Evolutionary conservation across 1,140 invertebrate genomes (phyloP).

Genomic region (Acromyrmex echinatior): DNA sequence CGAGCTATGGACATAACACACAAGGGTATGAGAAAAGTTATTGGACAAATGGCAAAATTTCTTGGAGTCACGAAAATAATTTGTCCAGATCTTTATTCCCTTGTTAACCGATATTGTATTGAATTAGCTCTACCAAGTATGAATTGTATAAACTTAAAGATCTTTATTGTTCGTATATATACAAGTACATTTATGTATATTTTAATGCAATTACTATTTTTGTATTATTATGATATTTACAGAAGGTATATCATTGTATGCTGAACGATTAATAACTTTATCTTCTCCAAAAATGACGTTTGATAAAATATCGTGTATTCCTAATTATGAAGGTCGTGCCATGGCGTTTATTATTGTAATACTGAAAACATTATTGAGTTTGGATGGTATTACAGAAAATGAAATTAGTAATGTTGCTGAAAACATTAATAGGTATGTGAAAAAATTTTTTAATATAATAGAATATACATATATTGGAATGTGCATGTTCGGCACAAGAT

Average conservation of each 20-base stretch:
- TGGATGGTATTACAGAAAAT: constrained; percentile 89
- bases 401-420: constrained; percentile 87
- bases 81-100: constrained; percentile 85
- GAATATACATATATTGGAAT: too few relatives aligned
- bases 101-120: constrained; percentile 86
- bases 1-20: constrained; percentile 82
- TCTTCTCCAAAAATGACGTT: constrained; percentile 83
- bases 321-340: constrained; percentile 89
- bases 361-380: constrained; percentile 88
- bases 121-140: constrained; percentile 88
- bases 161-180: neutral
- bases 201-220: too few relatives aligned
- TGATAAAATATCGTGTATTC: constrained; percentile 77
- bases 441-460: too few relatives aligned
- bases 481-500: too few relatives aligned
- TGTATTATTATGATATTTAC: constrained; percentile 62
- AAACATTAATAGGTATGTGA: constrained; percentile 84
- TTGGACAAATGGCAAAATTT: constrained; percentile 82
- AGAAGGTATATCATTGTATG: constrained; percentile 81
- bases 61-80: constrained; percentile 81
- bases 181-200: neutral
- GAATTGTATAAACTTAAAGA: constrained; percentile 14
- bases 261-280: constrained; percentile 83
- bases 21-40: constrained; percentile 77
- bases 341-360: constrained; percentile 89